Evolutionary conservation across 2,113 vertebrate genomes (phyloP).

Genomic region (Lasiurus cinereus): DNA sequence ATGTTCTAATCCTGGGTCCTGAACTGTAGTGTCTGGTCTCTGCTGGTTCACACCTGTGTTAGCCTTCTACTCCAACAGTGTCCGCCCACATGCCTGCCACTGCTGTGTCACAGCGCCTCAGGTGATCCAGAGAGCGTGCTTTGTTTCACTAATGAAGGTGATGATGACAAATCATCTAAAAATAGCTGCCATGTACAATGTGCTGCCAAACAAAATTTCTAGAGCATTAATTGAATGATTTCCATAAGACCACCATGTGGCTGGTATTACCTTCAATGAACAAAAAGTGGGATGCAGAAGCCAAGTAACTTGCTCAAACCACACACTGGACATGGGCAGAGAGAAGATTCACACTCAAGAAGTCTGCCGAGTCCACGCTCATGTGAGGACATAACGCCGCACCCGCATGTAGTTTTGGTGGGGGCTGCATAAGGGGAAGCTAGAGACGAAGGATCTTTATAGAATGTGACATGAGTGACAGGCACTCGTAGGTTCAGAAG

Average conservation of each 20-base stretch:
- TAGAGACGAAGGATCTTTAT: background rate
- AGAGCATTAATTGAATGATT: background rate
- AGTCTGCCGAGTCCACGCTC: background rate
- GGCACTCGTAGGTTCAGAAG: background rate
- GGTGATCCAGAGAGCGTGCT: background rate
- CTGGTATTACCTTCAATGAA: background rate
- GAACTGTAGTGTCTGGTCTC: background rate
- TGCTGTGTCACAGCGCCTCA: too few relatives aligned
- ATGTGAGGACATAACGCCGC: background rate
- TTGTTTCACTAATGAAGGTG: conserved; percentile 2
- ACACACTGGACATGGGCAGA: background rate
- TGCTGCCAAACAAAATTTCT: background rate
- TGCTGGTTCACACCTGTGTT: background rate
- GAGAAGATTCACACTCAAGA: background rate
- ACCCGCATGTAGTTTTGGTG: background rate
- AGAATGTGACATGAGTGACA: background rate
- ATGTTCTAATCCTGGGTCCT: background rate
- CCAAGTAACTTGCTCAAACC: background rate
- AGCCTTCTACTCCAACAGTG: too few relatives aligned
- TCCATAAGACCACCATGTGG: background rate
- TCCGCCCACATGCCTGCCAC: too few relatives aligned
- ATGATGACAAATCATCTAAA: background rate
- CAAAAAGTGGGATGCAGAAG: background rate
- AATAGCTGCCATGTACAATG: background rate
- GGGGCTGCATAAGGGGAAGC: background rate